Evolutionary conservation across 2,113 vertebrate genomes (phyloP), one percentile per base, ranked within the genome.

Genomic region (Trogon surrucura): DNA sequence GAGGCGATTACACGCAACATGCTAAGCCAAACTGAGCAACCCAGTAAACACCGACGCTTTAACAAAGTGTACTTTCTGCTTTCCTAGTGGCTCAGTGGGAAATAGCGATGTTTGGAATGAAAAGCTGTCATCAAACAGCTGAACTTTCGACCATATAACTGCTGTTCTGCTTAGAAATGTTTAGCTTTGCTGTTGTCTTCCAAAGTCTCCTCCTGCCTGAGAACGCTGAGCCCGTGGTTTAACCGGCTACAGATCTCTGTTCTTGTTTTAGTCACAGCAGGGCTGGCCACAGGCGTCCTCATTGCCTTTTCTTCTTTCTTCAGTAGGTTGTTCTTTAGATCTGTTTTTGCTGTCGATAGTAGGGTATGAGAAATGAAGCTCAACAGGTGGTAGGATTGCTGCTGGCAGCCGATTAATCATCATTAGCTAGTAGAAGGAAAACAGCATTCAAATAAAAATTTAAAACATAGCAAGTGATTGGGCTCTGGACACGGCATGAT

Each of bases 161-260:
- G 7, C 19, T 36, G 30, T 29, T 44, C 51, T 41, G 61, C 48
- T n/a, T 5, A 20, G 25, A 70, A 87, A 51, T 0, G 2, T 8
- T 54, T 44, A 30, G 7, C 4, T 70, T 16, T n/a, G 60, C 27
- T 62, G 4, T 1, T 15, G 34, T 27, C 4, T 54, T 58, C 77
- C 64, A 50, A 50, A 50, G 50, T 75, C 38, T 36, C 5, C 50
- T 45, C 36, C 69, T n/a, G 45, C n/a, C 64, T 1, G 30, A 16
- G 17, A 0, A 1, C 1, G 0, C 38, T 41, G 61, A 23, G 7
- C 20, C 30, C 5, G 2, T 13, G n/a, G 8, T 2, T 3, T 6
- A 48, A 14, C 0, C 15, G 19, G 47, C 25, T 18, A 36, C 61
- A 88, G 61, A 62, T 50, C 34, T 36, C 45, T 18, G 26, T 3